These are phyloP conservation scores for Psylliodes chrysocephalus DNA, from an alignment of 2,888 invertebrate genomes.

Conservation along the genomic window DNA sequence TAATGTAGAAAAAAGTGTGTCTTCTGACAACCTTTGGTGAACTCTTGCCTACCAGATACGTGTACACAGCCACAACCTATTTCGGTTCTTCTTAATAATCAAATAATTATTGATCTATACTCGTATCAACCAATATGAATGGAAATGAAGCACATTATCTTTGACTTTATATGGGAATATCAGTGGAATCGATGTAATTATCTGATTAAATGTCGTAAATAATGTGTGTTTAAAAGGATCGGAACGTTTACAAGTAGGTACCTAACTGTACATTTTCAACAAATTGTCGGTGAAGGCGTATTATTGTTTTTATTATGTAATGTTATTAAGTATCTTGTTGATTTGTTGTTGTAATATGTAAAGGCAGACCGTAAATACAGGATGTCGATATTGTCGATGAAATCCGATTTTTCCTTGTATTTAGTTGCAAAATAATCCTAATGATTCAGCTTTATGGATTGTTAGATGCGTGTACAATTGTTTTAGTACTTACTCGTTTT, in stretches of 20 bases:
- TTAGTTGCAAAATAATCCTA: too few relatives aligned
- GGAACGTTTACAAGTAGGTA: conserved; percentile 3
- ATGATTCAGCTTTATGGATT: too few relatives aligned
- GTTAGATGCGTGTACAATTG: too few relatives aligned
- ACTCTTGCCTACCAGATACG: too few relatives aligned
- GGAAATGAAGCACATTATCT: conserved; percentile 4
- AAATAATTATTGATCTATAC: not conserved
- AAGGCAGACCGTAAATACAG: not conserved
- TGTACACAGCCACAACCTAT: too few relatives aligned
- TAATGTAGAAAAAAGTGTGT: too few relatives aligned
- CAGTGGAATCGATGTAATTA: conserved; percentile 5
- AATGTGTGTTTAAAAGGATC: conserved; percentile 1
- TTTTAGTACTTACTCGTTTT: too few relatives aligned
- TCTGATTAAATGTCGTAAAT: conserved; percentile 8
- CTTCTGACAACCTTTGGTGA: too few relatives aligned
- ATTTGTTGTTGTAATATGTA: not conserved
- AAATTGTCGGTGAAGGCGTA: conserved; percentile 7
- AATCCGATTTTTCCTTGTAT: too few relatives aligned
- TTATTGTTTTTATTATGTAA: not conserved
- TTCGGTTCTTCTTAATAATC: too few relatives aligned
- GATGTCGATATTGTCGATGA: too few relatives aligned
- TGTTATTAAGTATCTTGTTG: not conserved
- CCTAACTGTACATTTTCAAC: conserved; percentile 5
- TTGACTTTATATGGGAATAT: conserved; percentile 9
- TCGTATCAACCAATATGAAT: not conserved